phyloP scores from a whole-genome alignment of 2,888 invertebrate species.

The Acrobasis consociella region DNA sequence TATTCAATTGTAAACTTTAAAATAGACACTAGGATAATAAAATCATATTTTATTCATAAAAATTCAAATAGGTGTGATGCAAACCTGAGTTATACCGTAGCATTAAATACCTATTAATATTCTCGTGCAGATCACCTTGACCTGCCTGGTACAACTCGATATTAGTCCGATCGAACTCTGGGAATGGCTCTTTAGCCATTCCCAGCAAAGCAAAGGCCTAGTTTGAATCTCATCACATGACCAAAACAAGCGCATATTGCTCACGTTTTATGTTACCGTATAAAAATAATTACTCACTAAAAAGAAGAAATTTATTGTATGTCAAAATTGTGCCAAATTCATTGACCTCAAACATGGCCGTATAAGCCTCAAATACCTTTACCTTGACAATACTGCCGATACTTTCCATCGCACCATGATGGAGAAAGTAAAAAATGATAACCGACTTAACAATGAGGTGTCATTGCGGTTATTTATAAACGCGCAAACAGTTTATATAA shows the following conservation, averaged over 20 bases:
- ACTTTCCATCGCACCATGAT: background rate
- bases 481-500: background rate
- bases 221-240: too few relatives aligned
- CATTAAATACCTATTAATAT: background rate
- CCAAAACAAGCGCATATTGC: too few relatives aligned
- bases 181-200: background rate
- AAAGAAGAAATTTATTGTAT: too few relatives aligned
- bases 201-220: too few relatives aligned
- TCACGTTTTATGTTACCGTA: too few relatives aligned
- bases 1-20: too few relatives aligned
- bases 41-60: too few relatives aligned
- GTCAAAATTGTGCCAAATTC: too few relatives aligned
- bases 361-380: background rate
- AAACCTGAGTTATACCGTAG: background rate
- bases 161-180: background rate
- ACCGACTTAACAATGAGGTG: constrained; percentile 7
- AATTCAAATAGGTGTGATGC: background rate
- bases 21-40: too few relatives aligned
- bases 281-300: too few relatives aligned
- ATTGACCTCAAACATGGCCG: too few relatives aligned
- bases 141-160: background rate
- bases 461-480: constrained; percentile 7
- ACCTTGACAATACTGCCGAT: background rate
- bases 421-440: constrained; percentile 13
- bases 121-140: background rate